Conservation (phyloP, 2,888 invertebrate genomes). For the Agrotis segetum region DNA sequence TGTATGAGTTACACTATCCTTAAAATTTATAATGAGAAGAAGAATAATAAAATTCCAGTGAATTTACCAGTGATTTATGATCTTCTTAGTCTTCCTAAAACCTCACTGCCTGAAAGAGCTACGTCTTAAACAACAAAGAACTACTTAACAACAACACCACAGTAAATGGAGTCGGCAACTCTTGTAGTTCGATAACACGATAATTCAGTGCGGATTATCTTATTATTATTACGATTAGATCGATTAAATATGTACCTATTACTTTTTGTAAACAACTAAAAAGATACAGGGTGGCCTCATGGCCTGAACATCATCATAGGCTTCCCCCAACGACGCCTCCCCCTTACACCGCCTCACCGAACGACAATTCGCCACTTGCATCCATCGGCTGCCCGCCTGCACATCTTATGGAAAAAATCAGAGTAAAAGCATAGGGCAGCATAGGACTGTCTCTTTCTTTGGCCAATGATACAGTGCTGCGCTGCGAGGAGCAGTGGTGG, state of each 20-base stretch:
- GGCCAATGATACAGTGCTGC: too few relatives aligned
- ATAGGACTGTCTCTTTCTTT: too few relatives aligned
- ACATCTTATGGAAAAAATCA: too few relatives aligned
- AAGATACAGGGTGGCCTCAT: constrained; percentile 13
- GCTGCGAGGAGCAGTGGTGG: too few relatives aligned
- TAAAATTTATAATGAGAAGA: too few relatives aligned
- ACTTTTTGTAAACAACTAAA: constrained; percentile 17
- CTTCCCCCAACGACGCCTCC: too few relatives aligned
- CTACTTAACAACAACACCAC: not conserved
- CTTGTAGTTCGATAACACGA: constrained; percentile 17
- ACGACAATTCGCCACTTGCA: too few relatives aligned
- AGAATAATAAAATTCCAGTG: not conserved
- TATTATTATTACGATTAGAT: constrained; percentile 20
- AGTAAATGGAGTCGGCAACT: not conserved
- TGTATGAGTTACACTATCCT: too few relatives aligned
- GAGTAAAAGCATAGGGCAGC: too few relatives aligned
- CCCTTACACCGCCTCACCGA: too few relatives aligned
- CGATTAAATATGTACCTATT: not conserved
- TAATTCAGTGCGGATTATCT: constrained; percentile 30
- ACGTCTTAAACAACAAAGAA: not conserved
- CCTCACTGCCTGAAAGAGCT: not conserved
- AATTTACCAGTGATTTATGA: constrained; percentile 14
- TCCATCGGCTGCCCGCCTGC: too few relatives aligned
- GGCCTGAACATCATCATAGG: not conserved
- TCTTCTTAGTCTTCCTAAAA: not conserved